Evolutionary conservation across 1,140 invertebrate species (phyloP), one percentile per base, ranked within the genome.

Genomic region (Acyrthosiphon pisum): DNA sequence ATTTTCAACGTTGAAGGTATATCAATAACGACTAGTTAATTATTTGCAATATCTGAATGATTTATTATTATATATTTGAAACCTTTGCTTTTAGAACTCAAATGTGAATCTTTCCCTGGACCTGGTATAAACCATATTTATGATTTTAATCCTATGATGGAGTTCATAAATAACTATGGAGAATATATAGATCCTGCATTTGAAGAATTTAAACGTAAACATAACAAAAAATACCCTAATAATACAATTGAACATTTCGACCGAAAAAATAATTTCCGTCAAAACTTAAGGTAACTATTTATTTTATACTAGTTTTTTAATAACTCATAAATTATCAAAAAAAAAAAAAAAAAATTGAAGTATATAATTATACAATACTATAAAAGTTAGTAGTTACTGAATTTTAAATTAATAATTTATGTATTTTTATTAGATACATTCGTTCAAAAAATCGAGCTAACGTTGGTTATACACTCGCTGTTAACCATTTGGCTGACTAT

Each of bases 71-170:
- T 0, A 76, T n/a, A 37, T 76, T 92, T 84, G 9, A 93, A 93
- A 83, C 6, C 11, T 46, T 37, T 87, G 18, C 4, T 89, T 93
- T 93, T 90, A 89, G 93, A 96, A 94, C 94, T 97, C 94, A 96
- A 96, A 30, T 99, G 98, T 94, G 95, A 96, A 0, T 96, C 96
- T 37, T 99, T 99, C 95, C 98, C 98, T 1, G 98, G 98, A 7
- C 98, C 98, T 20, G 98, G 98, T 35, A 95, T 96, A 7, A 96
- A 96, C 41, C 97, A 98, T 94, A 95, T 97, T 94, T 97, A 97
- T 91, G 97, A 97, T 4, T 98, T 98, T 95, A 99, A 99, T 95
- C 99, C 99, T 9, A 99, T 99, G 97, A 96, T 96, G 87, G 98
- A 99, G 96, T 99, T 98, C 94, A 96, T 99, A 68, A 96, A 97